Conservation (phyloP, 2,113 vertebrate genomes). For the Addax nasomaculatus region DNA sequence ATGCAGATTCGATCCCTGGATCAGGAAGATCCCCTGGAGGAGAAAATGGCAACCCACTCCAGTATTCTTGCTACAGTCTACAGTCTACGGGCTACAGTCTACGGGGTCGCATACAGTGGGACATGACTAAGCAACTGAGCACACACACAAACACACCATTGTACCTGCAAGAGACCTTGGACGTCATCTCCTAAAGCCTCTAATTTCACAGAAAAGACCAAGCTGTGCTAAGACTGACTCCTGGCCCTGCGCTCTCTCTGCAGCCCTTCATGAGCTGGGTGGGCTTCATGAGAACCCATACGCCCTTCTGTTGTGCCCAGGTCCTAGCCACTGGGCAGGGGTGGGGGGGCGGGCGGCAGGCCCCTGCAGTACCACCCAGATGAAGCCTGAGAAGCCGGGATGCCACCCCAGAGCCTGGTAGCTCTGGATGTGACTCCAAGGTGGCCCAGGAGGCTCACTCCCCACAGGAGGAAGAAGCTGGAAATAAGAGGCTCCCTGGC, state of each 20-base stretch:
- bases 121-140: neutral
- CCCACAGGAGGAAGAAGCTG: neutral
- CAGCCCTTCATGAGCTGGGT: neutral
- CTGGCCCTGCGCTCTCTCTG: neutral
- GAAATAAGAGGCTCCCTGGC: neutral
- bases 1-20: neutral
- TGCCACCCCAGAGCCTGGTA: neutral
- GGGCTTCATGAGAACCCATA: neutral
- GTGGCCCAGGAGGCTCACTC: neutral
- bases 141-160: neutral
- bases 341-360: neutral
- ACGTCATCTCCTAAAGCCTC: neutral
- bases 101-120: neutral
- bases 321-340: neutral
- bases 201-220: neutral
- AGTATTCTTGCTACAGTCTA: neutral
- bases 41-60: neutral
- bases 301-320: neutral
- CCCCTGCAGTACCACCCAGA: neutral
- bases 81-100: neutral
- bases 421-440: neutral
- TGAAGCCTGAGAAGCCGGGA: neutral
- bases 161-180: neutral
- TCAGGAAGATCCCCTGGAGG: neutral
- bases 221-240: neutral